These are phyloP conservation scores for Acrocyrtus sp. DNA, from an alignment of 2,888 invertebrate genomes.

Conservation along the genomic window DNA sequence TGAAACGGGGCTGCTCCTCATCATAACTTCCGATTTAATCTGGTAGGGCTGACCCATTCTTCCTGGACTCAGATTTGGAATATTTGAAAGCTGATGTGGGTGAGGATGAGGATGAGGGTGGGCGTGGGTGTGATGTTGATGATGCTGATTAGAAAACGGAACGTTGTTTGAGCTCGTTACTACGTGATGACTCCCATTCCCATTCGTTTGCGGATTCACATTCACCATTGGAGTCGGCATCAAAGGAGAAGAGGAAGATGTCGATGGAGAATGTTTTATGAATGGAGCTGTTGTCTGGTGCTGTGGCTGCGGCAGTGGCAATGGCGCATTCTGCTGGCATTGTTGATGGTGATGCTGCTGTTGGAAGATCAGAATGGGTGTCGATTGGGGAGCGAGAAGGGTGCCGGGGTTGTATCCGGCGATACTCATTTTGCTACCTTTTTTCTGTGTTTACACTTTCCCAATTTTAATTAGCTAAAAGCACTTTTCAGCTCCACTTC, in stretches of 20 bases:
- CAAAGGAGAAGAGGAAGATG: constrained; percentile 3
- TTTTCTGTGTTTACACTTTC: neutral
- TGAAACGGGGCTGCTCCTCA: constrained; percentile 21
- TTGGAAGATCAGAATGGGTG: neutral
- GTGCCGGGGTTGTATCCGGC: constrained; percentile 5
- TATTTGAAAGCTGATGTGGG: constrained; percentile 2
- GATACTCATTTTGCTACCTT: constrained; percentile 39
- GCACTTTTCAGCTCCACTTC: too few species aligned
- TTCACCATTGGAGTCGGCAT: neutral
- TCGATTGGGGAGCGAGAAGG: neutral
- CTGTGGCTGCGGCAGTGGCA: too few species aligned
- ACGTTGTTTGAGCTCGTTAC: too few species aligned
- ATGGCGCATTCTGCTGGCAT: too few species aligned
- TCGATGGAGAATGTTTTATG: neutral
- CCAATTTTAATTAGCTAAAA: neutral
- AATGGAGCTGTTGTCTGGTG: neutral
- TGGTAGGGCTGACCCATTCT: neutral
- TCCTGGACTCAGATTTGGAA: neutral
- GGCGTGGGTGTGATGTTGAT: neutral
- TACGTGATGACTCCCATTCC: too few species aligned
- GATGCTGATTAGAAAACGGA: neutral
- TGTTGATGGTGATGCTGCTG: neutral
- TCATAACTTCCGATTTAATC: constrained; percentile 24
- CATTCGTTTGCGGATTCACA: too few species aligned
- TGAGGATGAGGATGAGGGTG: neutral